Conservation (phyloP, 2,797 vertebrate genomes). For the Leptodactylus fallax region DNA sequence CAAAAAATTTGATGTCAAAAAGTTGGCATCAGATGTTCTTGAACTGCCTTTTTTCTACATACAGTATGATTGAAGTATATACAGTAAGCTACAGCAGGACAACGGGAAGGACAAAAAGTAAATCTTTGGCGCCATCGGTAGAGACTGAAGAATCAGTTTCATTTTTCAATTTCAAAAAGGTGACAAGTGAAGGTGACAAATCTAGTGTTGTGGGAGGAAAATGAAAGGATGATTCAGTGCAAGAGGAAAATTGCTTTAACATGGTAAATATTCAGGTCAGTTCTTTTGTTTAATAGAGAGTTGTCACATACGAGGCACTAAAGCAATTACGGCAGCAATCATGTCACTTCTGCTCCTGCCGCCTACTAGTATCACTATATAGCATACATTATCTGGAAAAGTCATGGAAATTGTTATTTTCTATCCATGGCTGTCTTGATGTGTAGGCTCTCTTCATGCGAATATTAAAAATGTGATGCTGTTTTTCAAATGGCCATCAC, state of each 20-base stretch:
- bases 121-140: neutral
- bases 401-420: no score
- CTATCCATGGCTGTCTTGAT: no score
- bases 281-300: neutral
- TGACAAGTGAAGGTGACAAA: conserved; percentile 48
- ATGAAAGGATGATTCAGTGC: conserved; percentile 36
- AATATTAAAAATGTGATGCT: no score
- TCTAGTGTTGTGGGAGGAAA: neutral
- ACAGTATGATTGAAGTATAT: neutral
- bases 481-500: no score
- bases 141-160: conserved; percentile 21
- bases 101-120: neutral
- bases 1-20: neutral
- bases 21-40: neutral
- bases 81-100: neutral
- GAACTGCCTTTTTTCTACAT: neutral
- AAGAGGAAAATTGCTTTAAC: conserved; percentile 7
- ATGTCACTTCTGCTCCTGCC: neutral
- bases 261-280: neutral
- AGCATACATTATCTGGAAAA: neutral
- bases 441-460: no score
- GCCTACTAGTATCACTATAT: neutral
- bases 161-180: conserved; percentile 36
- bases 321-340: neutral
- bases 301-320: neutral